These are phyloP conservation scores for Drosophila jambulina DNA, from an alignment of 1,140 invertebrate species.

Conservation along the genomic window DNA sequence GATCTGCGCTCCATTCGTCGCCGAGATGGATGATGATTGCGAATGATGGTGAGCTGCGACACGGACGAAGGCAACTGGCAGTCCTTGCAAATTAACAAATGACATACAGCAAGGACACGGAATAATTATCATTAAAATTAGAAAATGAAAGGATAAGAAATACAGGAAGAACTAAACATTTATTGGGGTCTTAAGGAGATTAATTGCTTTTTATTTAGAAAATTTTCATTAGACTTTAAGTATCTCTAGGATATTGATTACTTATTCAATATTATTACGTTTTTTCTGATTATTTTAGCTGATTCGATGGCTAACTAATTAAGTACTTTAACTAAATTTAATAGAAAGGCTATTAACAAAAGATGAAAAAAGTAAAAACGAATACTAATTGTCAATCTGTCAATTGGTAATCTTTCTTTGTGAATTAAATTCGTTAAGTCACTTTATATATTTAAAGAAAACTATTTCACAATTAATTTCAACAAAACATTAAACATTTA, in stretches of 20 bases:
- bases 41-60: constrained; percentile 12
- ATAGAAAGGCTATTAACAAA: too few species aligned
- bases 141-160: neutral
- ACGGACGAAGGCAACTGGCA: neutral
- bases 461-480: too few species aligned
- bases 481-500: neutral
- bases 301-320: too few species aligned
- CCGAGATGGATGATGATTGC: constrained; percentile 56
- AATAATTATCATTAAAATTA: constrained; percentile 6
- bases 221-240: neutral
- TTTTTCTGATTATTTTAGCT: too few species aligned
- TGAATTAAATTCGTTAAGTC: too few species aligned
- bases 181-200: neutral
- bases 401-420: too few species aligned
- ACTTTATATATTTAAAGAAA: too few species aligned
- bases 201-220: neutral
- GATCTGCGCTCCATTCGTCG: constrained; percentile 7
- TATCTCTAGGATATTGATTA: neutral
- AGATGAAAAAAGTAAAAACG: too few species aligned
- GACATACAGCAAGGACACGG: neutral
- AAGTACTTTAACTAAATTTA: too few species aligned
- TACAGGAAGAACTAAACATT: neutral
- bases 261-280: too few species aligned
- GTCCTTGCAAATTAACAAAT: neutral
- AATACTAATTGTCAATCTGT: too few species aligned